Conservation (phyloP, 2,113 vertebrate genomes). For the Indri indri region DNA sequence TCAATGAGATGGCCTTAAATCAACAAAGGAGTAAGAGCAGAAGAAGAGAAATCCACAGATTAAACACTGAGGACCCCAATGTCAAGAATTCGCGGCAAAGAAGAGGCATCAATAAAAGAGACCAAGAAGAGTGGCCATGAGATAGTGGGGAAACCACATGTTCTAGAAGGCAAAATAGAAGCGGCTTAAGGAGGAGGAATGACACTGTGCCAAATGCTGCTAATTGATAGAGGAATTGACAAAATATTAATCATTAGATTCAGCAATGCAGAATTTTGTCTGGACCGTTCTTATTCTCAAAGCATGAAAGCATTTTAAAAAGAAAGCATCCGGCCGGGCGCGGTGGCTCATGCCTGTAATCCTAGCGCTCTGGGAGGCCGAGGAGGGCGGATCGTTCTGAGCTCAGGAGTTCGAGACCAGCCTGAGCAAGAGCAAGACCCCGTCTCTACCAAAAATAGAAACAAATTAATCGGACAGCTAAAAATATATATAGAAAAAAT, state of each 20-base stretch:
- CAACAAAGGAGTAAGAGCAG: background rate
- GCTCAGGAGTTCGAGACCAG: too few species aligned
- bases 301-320: background rate
- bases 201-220: background rate
- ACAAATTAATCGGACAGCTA: too few species aligned
- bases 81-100: background rate
- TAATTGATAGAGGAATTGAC: background rate
- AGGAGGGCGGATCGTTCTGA: too few species aligned
- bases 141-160: background rate
- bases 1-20: background rate
- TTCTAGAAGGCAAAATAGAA: background rate
- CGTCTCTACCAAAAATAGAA: too few species aligned
- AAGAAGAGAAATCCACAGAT: background rate
- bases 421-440: too few species aligned
- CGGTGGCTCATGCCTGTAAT: too few species aligned
- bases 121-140: background rate
- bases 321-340: background rate
- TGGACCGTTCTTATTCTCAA: background rate
- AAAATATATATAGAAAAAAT: too few species aligned
- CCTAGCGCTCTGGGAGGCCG: too few species aligned
- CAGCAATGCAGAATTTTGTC: background rate
- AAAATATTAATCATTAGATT: background rate
- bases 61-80: background rate
- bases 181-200: background rate
- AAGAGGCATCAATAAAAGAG: background rate